Evolutionary conservation across 2,113 vertebrate genomes (phyloP), one percentile per base, ranked within the genome.

Genomic region (Apteryx mantelli): DNA sequence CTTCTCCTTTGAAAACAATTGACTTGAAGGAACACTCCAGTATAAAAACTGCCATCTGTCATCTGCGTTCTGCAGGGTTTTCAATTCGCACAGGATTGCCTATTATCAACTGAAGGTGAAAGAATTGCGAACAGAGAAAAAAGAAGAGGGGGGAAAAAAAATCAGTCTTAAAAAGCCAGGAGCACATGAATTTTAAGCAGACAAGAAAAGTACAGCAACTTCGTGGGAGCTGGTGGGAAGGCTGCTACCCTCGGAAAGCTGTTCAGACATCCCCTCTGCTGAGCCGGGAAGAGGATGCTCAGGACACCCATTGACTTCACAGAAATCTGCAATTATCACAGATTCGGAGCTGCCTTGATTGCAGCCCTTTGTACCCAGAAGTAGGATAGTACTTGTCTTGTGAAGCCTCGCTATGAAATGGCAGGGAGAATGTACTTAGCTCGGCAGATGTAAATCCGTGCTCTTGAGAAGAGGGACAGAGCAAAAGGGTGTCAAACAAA

Each of bases 291-390:
- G 73, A 95, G 74, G 73, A 88, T 84, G 83, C 56, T 86, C 34
- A 75, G 91, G 65, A 94, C 80, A 84, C 73, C 92, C 79, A n/a
- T n/a, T n/a, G 73, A 52, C 42, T 96, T 97, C 42, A 95, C 86
- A 93, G 80, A 89, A 86, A 81, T 21, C 60, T 75, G 82, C 66
- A 80, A 24, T 73, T 66, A 66, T 30, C 3, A 0, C 9, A 71
- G 89, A 56, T 85, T 76, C 65, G 65, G 64, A 68, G 53, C 9
- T 48, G 73, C 42, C 74, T 60, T 87, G 86, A 81, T 48, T 20
- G n/a, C 19, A 36, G 50, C 80, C 82, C 71, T 88, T 83, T 55
- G 68, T 26, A 70, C 42, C 60, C 65, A 80, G 13, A 63, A 77
- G 84, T 32, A 85, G 71, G 55, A 70, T 46, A 63, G 65, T 55